Conservation (phyloP, 2,888 invertebrate genomes). For the Tillus elongatus region DNA sequence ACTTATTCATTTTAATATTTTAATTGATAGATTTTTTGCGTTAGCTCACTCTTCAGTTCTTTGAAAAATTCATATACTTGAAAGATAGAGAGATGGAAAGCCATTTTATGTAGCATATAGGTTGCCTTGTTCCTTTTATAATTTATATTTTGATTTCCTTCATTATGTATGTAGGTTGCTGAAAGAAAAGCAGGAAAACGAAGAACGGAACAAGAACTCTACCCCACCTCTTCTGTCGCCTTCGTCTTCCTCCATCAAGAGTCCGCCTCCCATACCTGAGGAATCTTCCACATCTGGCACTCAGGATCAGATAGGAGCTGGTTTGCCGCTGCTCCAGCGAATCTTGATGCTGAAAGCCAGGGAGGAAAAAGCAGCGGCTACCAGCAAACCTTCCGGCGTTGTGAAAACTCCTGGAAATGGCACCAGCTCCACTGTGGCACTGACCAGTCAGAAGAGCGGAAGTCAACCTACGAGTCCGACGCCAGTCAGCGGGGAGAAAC, state of each 20-base stretch:
- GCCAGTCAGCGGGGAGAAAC: conserved; percentile 12
- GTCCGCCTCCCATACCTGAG: conserved; percentile 41
- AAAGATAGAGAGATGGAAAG: no score
- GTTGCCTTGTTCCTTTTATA: no score
- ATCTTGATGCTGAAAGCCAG: conserved; percentile 66
- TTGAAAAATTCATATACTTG: no score
- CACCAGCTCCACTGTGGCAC: not conserved
- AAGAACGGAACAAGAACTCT: conserved; percentile 47
- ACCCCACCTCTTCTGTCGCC: conserved; percentile 50
- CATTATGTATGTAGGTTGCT: conserved; percentile 57
- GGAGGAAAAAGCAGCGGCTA: conserved; percentile 46
- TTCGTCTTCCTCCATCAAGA: conserved; percentile 50
- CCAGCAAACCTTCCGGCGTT: not conserved
- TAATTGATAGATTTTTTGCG: no score
- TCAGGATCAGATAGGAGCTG: conserved; percentile 59
- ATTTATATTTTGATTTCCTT: no score
- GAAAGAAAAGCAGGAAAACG: conserved; percentile 71
- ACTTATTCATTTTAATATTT: no score
- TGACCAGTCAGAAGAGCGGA: conserved; percentile 7
- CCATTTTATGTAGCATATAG: no score
- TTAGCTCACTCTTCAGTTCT: no score
- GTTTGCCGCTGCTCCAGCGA: conserved; percentile 65
- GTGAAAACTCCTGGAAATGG: no score
- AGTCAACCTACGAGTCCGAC: conserved; percentile 33
- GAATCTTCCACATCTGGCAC: conserved; percentile 7